Conservation (phyloP, 2,113 vertebrate species). For the Seriola rivoliana region DNA sequence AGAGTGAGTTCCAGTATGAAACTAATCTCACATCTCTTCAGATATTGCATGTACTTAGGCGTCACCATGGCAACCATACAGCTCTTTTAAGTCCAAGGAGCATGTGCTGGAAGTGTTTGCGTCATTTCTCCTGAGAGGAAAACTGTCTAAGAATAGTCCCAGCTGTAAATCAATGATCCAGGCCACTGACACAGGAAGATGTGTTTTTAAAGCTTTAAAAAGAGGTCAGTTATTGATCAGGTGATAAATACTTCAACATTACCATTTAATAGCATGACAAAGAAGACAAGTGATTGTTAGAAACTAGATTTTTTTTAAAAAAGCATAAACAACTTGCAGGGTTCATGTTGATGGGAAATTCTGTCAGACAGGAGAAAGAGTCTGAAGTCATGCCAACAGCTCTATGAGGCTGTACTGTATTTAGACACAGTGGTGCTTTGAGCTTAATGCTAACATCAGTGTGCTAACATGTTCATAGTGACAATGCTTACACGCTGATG, state of each 20-base stretch:
- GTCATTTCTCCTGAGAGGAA: conserved; percentile 42
- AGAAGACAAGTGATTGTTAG: too few relatives aligned
- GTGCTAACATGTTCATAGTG: too few relatives aligned
- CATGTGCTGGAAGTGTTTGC: conserved; percentile 36
- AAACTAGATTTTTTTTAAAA: too few relatives aligned
- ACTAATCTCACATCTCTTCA: conserved; percentile 28
- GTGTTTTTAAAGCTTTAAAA: background rate
- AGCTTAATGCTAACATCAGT: too few relatives aligned
- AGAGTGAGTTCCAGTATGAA: background rate
- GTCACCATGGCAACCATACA: conserved; percentile 59
- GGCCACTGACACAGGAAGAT: background rate
- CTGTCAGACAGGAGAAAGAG: too few relatives aligned
- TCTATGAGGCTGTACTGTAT: too few relatives aligned
- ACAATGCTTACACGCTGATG: too few relatives aligned
- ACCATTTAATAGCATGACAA: background rate
- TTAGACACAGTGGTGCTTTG: too few relatives aligned
- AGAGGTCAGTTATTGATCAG: background rate
- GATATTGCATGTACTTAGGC: conserved; percentile 37
- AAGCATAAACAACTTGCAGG: too few relatives aligned
- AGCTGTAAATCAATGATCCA: conserved; percentile 15
- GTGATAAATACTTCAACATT: background rate
- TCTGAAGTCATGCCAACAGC: too few relatives aligned
- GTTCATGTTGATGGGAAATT: too few relatives aligned
- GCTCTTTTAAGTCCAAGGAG: conserved; percentile 24
- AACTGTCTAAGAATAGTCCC: conserved; percentile 51